Conservation (phyloP, 92 coral and sea anemone genomes). For the Pocillopora meandrina region DNA sequence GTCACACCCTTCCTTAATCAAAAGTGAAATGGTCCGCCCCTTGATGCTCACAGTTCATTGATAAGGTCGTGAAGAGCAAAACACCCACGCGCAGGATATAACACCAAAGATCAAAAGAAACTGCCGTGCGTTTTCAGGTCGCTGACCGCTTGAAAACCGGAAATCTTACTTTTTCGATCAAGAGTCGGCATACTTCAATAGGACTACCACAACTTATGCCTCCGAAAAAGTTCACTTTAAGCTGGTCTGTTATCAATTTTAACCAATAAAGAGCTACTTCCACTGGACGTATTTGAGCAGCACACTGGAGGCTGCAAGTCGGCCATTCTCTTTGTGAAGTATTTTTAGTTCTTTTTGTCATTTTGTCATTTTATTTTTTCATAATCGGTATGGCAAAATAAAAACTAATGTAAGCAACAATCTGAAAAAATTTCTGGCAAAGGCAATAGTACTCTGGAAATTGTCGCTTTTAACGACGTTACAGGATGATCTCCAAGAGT, state of each 20-base stretch:
- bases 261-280: neutral
- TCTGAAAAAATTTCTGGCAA: constrained; percentile 5
- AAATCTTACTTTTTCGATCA: constrained; percentile 5
- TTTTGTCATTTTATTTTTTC: constrained; percentile 8
- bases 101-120: constrained; percentile 14
- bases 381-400: constrained; percentile 10
- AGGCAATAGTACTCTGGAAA: constrained; percentile 15
- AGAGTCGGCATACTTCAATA: constrained; percentile 12
- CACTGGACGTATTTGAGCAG: neutral
- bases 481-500: constrained; percentile 27
- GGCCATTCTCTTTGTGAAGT: neutral
- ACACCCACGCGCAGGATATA: constrained; percentile 8
- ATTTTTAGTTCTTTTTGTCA: neutral
- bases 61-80: constrained; percentile 6
- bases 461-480: constrained; percentile 4
- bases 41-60: constrained; percentile 20
- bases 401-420: constrained; percentile 14
- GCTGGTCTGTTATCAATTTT: neutral
- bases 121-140: constrained; percentile 20
- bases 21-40: constrained; percentile 19
- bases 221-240: neutral
- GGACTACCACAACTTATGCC: neutral
- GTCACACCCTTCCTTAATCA: neutral
- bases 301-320: constrained; percentile 14
- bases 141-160: constrained; percentile 11